Percentiles rank a stretch among this genome's conserved stretches.
phyloP scores from a whole-genome alignment of 2,797 vertebrate genomes.

The Acrossocheilus wenchowensis region DNA sequence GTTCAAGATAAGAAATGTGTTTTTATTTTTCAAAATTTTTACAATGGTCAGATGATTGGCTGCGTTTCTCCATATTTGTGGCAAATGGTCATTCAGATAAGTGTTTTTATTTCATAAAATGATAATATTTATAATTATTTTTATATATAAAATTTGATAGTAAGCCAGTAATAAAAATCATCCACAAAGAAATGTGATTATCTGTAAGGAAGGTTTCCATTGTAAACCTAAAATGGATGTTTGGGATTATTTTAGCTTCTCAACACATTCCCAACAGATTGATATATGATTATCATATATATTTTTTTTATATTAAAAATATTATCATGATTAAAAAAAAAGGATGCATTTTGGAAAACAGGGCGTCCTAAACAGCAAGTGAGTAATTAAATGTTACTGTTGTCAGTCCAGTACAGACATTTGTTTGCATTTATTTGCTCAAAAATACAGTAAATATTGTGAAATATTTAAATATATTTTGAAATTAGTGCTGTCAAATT shows the following conservation, averaged over 20 bases:
- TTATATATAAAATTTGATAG: neutral
- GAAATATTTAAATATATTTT: neutral
- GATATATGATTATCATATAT: too few species aligned
- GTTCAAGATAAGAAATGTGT: slow-evolving; percentile 3
- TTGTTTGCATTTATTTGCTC: neutral
- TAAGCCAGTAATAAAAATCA: neutral
- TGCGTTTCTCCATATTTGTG: neutral
- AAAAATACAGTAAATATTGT: neutral
- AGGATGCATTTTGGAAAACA: neutral
- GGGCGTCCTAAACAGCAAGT: neutral
- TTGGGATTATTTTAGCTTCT: neutral
- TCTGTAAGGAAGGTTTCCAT: neutral
- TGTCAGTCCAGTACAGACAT: neutral
- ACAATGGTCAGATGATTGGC: neutral
- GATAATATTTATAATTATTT: neutral
- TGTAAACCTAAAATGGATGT: neutral
- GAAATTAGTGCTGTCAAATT: neutral
- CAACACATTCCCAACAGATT: neutral
- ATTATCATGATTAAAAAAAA: neutral
- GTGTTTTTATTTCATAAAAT: neutral
- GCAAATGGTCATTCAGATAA: neutral
- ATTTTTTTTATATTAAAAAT: neutral
- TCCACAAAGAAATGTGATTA: neutral
- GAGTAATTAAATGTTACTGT: neutral
- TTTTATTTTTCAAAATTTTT: neutral